A percentile compares a stretch with the other conserved stretches of the same genome.
phyloP scores from a whole-genome alignment of 2,113 vertebrate species.

The Cavia aperea region DNA sequence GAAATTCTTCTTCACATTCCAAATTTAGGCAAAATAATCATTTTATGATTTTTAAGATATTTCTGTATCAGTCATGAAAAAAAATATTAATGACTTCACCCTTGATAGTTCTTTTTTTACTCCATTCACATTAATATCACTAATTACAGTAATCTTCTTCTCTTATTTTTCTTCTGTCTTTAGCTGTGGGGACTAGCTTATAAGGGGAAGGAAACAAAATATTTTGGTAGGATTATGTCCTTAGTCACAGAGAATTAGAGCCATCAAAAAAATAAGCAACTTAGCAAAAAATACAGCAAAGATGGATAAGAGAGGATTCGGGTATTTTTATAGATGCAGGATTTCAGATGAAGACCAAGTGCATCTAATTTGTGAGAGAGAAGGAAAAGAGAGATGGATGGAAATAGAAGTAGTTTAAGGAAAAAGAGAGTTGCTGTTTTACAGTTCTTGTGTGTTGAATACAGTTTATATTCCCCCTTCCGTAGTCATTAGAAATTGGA shows the following conservation, averaged over 20 bases:
- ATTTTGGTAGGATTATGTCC: slow-evolving; percentile 50
- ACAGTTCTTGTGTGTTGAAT: background rate
- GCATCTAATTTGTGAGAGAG: background rate
- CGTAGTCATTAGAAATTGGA: background rate
- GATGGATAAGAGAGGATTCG: background rate
- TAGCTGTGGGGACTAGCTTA: slow-evolving; percentile 30
- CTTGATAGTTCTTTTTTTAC: slow-evolving; percentile 8
- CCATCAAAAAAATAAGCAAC: slow-evolving; percentile 35
- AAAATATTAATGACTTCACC: background rate
- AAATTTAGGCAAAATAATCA: slow-evolving; percentile 9
- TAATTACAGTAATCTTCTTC: background rate
- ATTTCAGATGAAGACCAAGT: slow-evolving; percentile 6
- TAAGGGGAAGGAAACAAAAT: slow-evolving; percentile 53
- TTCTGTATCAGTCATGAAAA: slow-evolving; percentile 7
- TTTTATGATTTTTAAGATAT: slow-evolving; percentile 15
- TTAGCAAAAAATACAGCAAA: slow-evolving; percentile 28
- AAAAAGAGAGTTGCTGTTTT: background rate
- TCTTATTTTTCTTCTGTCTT: slow-evolving; percentile 36
- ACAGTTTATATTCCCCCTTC: background rate
- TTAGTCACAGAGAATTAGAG: slow-evolving; percentile 40
- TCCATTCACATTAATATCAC: slow-evolving; percentile 2
- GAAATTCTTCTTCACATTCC: slow-evolving; percentile 49
- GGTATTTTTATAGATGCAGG: background rate
- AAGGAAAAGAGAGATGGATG: background rate
- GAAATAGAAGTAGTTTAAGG: background rate